Percentiles rank a stretch among this genome's conserved stretches.
Conservation (phyloP, 2,888 invertebrate species). For the Eucera pruinosa region DNA sequence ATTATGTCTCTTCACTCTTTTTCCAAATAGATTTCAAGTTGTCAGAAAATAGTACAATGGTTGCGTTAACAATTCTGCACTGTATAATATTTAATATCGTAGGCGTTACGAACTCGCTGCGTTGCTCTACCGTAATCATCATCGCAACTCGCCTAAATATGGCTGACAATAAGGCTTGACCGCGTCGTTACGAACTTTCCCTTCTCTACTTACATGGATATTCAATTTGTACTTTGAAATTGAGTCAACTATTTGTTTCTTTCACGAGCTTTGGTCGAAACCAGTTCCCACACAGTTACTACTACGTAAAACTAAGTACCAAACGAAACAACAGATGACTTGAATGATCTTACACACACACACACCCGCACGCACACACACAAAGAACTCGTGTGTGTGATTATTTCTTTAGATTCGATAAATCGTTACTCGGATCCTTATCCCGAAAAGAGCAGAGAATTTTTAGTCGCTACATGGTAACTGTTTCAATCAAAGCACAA, state of each 20-base stretch:
- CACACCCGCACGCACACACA: neutral
- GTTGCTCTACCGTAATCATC: slow-evolving; percentile 70
- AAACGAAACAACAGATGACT: too few species aligned
- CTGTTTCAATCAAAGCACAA: slow-evolving; percentile 53
- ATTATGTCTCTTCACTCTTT: slow-evolving; percentile 29
- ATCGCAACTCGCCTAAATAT: slow-evolving; percentile 72
- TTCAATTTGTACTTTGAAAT: slow-evolving; percentile 71
- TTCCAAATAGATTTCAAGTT: slow-evolving; percentile 41
- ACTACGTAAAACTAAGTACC: neutral
- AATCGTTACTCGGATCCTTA: neutral
- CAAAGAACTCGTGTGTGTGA: neutral
- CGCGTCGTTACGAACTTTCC: slow-evolving; percentile 53
- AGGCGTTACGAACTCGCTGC: slow-evolving; percentile 66
- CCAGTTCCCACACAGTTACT: slow-evolving; percentile 40
- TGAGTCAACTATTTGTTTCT: slow-evolving; percentile 66
- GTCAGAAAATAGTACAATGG: slow-evolving; percentile 54
- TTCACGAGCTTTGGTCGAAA: slow-evolving; percentile 44
- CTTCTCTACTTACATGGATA: slow-evolving; percentile 56
- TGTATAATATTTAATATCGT: slow-evolving; percentile 36
- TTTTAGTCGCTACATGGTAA: slow-evolving; percentile 20
- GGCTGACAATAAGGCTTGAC: slow-evolving; percentile 63
- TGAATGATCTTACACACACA: too few species aligned
- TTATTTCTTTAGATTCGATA: neutral
- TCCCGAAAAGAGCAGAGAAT: neutral
- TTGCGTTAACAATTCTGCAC: slow-evolving; percentile 50